These are phyloP conservation scores for Macaca fascicularis DNA, from an alignment of 2,113 vertebrate species.

Conservation along the genomic window T2T-MFA8v1.1 NC_088381.1:101157001-101157500, in stretches of 20 bases:
- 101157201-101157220: neutral
- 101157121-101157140: neutral
- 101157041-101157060: neutral
- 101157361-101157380: neutral
- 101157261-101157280: constrained; percentile 32
- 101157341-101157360: neutral
- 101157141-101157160: neutral
- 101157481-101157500: neutral
- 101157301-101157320: neutral
- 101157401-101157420: neutral
- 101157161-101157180: neutral
- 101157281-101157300: neutral
- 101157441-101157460: neutral
- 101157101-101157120: neutral
- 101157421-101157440: neutral
- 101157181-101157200: neutral
- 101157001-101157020: neutral
- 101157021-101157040: neutral
- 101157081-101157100: neutral
- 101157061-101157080: neutral
- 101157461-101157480: neutral
- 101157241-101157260: neutral
- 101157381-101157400: neutral
- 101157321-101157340: neutral
- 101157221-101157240: neutral